Conservation (phyloP, 1,140 invertebrate species). For the Apis laboriosa region DNA sequence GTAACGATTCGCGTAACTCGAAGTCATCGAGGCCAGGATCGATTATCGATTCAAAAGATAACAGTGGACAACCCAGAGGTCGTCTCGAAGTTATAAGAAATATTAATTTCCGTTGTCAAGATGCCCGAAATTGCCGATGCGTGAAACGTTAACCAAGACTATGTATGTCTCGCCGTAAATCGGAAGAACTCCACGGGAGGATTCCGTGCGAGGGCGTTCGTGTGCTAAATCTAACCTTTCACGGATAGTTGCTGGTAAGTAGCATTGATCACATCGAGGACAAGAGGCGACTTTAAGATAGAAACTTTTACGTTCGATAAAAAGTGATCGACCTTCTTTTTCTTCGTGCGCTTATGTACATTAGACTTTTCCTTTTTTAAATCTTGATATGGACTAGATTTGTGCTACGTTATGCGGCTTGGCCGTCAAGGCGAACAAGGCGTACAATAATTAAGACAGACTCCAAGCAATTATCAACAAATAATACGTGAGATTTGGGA, state of each 20-base stretch:
- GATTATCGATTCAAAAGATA: not conserved
- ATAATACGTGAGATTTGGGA: not conserved
- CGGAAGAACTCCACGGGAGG: conserved; percentile 11
- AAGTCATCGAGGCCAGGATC: conserved; percentile 14
- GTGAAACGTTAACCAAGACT: conserved; percentile 4
- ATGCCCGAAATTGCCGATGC: conserved; percentile 9
- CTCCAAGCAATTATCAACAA: conserved; percentile 16
- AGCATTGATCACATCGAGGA: conserved; percentile 55
- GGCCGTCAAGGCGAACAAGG: not conserved
- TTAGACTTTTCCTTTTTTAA: not conserved
- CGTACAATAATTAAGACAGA: conserved; percentile 14
- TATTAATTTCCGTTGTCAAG: conserved; percentile 12
- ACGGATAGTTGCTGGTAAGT: conserved; percentile 35
- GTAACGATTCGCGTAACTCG: not conserved
- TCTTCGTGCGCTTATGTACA: not conserved
- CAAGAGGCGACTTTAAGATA: conserved; percentile 29
- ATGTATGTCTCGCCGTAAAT: conserved; percentile 11
- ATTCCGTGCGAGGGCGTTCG: conserved; percentile 22
- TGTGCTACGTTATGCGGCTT: too few relatives aligned
- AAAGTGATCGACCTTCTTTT: conserved; percentile 33
- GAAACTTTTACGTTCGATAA: conserved; percentile 44
- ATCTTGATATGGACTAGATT: too few relatives aligned
- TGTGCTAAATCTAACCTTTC: conserved; percentile 55
- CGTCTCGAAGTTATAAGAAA: not conserved
- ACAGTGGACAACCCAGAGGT: not conserved